Evolutionary conservation across 1,140 invertebrate species (phyloP).

Genomic region (Drosophila melanica): DNA sequence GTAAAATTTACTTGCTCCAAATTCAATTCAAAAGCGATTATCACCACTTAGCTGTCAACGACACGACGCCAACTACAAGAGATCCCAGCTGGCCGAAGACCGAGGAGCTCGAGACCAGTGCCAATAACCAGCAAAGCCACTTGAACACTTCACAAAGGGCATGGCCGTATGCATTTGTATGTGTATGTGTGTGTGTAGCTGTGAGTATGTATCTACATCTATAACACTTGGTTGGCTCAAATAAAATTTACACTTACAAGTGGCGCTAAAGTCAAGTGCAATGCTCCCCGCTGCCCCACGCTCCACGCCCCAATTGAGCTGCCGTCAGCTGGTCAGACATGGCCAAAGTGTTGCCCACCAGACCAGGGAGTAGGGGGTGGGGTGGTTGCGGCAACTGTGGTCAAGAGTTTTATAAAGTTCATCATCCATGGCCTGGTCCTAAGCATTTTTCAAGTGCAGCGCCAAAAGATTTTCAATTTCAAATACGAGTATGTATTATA

Average conservation of each 20-base stretch:
- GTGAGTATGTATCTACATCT: conserved; percentile 17
- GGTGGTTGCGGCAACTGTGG: conserved; percentile 71
- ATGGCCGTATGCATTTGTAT: conserved; percentile 31
- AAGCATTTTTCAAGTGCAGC: conserved; percentile 79
- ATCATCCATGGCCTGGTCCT: conserved; percentile 67
- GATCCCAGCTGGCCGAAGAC: conserved; percentile 18
- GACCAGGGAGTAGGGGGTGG: background rate
- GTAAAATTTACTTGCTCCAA: conserved; percentile 67
- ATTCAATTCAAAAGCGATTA: conserved; percentile 82
- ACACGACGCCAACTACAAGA: conserved; percentile 62
- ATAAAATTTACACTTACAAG: conserved; percentile 82
- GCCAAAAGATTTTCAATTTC: conserved; percentile 80
- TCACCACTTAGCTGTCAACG: conserved; percentile 78
- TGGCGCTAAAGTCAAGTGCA: conserved; percentile 78
- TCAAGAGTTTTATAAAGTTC: conserved; percentile 80
- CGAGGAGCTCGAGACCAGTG: conserved; percentile 38
- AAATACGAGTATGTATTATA: conserved; percentile 67
- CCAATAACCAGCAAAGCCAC: conserved; percentile 60
- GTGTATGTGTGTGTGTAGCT: background rate
- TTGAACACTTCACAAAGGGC: conserved; percentile 64
- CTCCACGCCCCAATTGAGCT: background rate
- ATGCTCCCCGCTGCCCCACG: conserved; percentile 11
- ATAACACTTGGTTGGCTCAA: conserved; percentile 67
- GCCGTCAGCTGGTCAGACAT: conserved; percentile 75
- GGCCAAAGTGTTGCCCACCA: conserved; percentile 51